Evolutionary conservation across 2,113 vertebrate genomes (phyloP).

Genomic region (Aythya baeri): DNA sequence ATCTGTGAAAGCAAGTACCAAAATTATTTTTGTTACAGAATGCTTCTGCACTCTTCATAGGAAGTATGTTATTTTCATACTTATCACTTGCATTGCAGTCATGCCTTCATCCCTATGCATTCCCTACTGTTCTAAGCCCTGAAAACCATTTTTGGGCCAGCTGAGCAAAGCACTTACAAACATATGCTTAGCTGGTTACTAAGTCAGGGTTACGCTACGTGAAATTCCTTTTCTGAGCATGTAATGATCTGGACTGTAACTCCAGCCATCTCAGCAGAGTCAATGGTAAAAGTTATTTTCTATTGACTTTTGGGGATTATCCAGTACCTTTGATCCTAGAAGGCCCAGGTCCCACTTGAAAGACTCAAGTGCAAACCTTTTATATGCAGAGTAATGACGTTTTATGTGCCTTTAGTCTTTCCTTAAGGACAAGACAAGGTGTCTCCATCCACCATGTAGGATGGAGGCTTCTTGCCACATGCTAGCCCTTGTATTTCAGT

Average conservation of each 20-base stretch:
- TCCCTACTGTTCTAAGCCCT: background rate
- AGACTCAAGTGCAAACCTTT: background rate
- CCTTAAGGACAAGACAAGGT: background rate
- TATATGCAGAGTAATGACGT: background rate
- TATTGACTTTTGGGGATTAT: background rate
- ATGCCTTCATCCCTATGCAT: background rate
- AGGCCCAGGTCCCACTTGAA: background rate
- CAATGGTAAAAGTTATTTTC: background rate
- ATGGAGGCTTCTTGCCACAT: background rate
- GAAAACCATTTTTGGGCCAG: background rate
- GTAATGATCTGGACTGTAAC: background rate
- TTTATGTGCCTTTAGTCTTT: background rate
- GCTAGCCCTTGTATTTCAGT: background rate
- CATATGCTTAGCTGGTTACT: background rate
- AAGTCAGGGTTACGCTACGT: background rate
- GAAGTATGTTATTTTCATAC: background rate
- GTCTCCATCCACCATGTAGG: rapidly evolving
- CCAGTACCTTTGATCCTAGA: background rate
- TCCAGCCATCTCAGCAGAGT: background rate
- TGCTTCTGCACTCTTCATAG: background rate
- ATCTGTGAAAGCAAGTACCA: background rate
- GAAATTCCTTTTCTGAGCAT: background rate
- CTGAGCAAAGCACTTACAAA: background rate
- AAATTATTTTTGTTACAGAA: background rate
- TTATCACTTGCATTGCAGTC: background rate